Percentiles rank a stretch among this genome's conserved stretches.
phyloP scores from a whole-genome alignment of 2,888 invertebrate species.

The Eilema griseolum region DNA sequence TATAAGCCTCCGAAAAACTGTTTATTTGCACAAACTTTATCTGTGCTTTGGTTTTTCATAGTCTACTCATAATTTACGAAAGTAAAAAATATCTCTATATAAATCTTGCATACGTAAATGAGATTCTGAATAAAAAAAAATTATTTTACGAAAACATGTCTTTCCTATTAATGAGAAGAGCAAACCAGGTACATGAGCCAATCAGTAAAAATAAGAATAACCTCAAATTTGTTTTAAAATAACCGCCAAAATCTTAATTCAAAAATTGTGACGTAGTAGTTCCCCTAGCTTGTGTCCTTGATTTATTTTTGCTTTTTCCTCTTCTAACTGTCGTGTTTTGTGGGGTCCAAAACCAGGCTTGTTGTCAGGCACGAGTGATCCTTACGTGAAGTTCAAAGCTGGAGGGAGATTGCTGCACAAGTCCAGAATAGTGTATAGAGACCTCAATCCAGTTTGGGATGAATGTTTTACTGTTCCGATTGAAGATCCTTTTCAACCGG shows the following conservation, averaged over 20 bases:
- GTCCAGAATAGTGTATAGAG: constrained; percentile 97
- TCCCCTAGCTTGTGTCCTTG: constrained; percentile 54
- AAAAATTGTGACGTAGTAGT: constrained; percentile 6
- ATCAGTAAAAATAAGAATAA: not conserved
- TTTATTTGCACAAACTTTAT: no score
- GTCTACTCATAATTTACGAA: no score
- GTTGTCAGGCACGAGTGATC: constrained; percentile 96
- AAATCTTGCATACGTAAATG: no score
- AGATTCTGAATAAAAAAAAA: no score
- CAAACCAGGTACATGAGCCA: no score
- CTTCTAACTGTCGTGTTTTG: constrained; percentile 74
- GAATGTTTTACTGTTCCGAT: constrained; percentile 97
- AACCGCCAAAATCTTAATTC: constrained; percentile 12
- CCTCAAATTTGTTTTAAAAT: not conserved
- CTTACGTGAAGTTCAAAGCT: constrained; percentile 98
- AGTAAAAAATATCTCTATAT: no score
- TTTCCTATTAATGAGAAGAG: no score
- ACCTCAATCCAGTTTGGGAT: constrained; percentile 99
- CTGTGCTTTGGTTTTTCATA: no score
- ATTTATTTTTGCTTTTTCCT: constrained; percentile 76
- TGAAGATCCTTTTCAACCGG: constrained; percentile 95
- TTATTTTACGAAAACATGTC: no score
- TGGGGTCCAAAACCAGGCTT: constrained; percentile 83
- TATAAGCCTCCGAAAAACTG: no score
- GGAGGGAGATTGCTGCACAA: constrained; percentile 96